Base-by-base conservation (phyloP, 2,888 invertebrate genomes). In the Lepidochitona cinerea region DNA sequence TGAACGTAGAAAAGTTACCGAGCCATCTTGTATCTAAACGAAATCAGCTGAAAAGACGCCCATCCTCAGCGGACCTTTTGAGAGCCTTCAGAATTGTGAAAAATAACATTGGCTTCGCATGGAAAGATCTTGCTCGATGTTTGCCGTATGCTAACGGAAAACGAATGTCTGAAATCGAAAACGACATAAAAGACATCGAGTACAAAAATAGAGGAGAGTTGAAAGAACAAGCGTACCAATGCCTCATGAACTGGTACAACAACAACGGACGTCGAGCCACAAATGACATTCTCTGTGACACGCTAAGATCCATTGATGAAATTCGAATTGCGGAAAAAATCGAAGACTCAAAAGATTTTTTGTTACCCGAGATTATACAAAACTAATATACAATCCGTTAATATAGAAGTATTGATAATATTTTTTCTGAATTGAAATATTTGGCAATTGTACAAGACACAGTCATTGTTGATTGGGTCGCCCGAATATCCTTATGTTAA, bases 91-190 rank as follows among this genome's bases (percentile, higher is more conserved):
- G 70, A 14, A 26, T 73, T 18, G 70, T 75, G 37, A 70, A 70
- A 36, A 72, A 66, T 36, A 26, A 69, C 37, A 75, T 75, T 36
- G 75, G 75, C 7, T 37, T 66, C 29, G 36, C 37, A 14, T 75
- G 75, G 75, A 75, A 75, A 59, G 75, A 75, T 26, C 32, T 75
- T 33, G 65, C 73, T 26, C 65, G 75, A 6, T 37, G 54, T 6
- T 52, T 75, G 14, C 75, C 75, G 7, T 75, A 75, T 59, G 9
- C 26, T 6, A 52, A 69, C n/a, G 29, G 52, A 18, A 69, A 54
- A 32, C 35, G 67, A 18, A 23, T 69, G 23, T 33, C 36, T 12
- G 75, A 75, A 37, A 52, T 75, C n/a, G 66, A 75, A 35, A 72
- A 53, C 35, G 75, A 75, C 26, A 75, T 75, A 9, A 52, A n/a